phyloP scores from a whole-genome alignment of 2,797 vertebrate genomes.

The Karalla daura region DNA sequence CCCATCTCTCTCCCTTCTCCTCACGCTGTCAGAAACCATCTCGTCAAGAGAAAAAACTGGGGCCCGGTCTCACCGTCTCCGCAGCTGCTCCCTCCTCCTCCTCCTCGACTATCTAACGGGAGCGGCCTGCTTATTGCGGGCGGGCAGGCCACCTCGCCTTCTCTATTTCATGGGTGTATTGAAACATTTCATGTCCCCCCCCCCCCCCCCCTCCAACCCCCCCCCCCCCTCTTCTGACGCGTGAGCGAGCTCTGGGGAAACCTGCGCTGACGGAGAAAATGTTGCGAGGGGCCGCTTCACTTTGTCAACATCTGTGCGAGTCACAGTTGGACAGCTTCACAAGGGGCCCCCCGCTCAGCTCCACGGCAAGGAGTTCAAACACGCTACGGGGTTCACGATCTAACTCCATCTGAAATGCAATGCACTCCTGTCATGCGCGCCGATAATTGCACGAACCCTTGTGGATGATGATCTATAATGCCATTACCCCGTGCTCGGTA shows the following conservation, averaged over 20 bases:
- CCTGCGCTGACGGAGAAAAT: not conserved
- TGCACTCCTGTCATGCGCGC: not conserved
- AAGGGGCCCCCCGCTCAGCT: too few species aligned
- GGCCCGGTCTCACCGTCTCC: not conserved
- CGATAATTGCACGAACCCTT: slow-evolving; percentile 31
- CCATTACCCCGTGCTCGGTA: slow-evolving; percentile 14
- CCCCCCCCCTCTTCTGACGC: not conserved
- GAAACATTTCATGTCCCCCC: too few species aligned
- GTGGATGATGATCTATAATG: slow-evolving; percentile 42
- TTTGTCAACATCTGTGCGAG: not conserved
- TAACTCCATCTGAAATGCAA: not conserved
- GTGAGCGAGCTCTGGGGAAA: not conserved
- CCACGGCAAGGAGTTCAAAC: too few species aligned
- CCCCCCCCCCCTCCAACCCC: too few species aligned
- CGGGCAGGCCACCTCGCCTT: not conserved
- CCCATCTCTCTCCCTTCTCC: not conserved
- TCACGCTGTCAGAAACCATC: not conserved
- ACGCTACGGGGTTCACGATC: not conserved
- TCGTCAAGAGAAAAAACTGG: slow-evolving; percentile 4
- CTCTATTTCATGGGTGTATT: not conserved
- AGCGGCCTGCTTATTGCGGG: not conserved
- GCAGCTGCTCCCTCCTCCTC: not conserved
- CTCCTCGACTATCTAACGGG: not conserved
- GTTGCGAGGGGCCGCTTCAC: not conserved
- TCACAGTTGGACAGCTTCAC: too few species aligned